These are phyloP conservation scores for Calcarius lapponicus DNA, from an alignment of 2,797 vertebrate species.

Conservation along the genomic window DNA sequence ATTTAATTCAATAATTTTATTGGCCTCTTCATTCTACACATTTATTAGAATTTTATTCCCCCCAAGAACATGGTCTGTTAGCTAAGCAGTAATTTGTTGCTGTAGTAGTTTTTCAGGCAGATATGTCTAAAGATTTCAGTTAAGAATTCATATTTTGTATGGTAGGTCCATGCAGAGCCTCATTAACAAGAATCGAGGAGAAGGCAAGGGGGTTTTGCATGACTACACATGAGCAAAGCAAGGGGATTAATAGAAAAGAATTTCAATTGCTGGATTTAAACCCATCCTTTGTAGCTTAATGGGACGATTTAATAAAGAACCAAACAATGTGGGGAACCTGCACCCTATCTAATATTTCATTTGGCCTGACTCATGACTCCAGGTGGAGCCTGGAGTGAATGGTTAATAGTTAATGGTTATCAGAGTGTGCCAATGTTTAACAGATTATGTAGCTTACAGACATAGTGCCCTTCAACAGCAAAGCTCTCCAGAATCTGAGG, in stretches of 20 bases:
- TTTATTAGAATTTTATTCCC: background rate
- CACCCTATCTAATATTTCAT: background rate
- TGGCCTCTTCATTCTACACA: background rate
- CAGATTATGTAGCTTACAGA: background rate
- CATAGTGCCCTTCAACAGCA: background rate
- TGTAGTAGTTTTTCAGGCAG: background rate
- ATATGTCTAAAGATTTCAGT: background rate
- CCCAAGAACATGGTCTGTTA: background rate
- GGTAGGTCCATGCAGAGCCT: background rate
- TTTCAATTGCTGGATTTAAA: background rate
- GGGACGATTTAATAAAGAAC: background rate
- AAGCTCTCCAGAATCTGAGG: background rate
- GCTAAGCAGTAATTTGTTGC: background rate
- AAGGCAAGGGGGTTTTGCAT: background rate
- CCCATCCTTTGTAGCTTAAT: background rate
- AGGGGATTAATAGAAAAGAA: background rate
- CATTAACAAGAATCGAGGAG: accelerated
- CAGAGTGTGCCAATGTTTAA: background rate
- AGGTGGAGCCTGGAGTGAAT: background rate
- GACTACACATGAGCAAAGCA: background rate
- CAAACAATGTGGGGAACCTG: background rate
- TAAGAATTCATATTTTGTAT: background rate
- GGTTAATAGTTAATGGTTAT: background rate
- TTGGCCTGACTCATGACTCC: background rate
- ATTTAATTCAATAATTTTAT: slow-evolving; percentile 27